Conservation (phyloP, 2,113 vertebrate genomes). For the Sebastes fasciatus region DNA sequence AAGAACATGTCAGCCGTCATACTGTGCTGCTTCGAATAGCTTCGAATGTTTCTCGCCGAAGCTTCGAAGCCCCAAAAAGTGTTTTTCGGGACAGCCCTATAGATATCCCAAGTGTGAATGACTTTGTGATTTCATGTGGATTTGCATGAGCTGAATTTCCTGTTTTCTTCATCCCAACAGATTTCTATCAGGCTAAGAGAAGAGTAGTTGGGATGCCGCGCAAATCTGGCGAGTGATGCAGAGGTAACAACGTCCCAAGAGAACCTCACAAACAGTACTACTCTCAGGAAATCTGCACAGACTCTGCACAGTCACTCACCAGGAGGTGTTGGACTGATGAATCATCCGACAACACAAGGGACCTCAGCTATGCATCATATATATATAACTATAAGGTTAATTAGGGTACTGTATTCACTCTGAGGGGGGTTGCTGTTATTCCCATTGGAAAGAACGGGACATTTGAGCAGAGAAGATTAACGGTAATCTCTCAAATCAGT, state of each 20-base stretch:
- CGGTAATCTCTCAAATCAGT: constrained; percentile 64
- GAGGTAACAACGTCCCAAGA: constrained; percentile 30
- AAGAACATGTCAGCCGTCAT: too few species aligned
- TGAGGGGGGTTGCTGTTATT: constrained; percentile 44
- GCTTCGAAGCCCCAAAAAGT: too few species aligned
- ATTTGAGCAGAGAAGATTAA: constrained; percentile 70
- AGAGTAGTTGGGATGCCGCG: constrained; percentile 77
- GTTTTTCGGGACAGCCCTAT: too few species aligned
- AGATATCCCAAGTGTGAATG: not conserved
- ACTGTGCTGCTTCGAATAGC: too few species aligned
- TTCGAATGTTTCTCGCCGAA: too few species aligned
- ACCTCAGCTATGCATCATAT: constrained; percentile 42
- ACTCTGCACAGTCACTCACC: constrained; percentile 32
- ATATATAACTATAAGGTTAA: constrained; percentile 32
- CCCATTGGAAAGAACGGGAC: constrained; percentile 50
- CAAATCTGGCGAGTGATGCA: constrained; percentile 86
- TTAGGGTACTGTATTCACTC: constrained; percentile 65
- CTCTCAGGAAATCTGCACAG: constrained; percentile 70
- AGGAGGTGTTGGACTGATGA: constrained; percentile 17
- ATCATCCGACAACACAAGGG: constrained; percentile 32
- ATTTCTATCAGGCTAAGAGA: constrained; percentile 91
- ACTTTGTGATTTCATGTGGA: not conserved
- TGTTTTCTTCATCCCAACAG: constrained; percentile 74
- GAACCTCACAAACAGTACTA: constrained; percentile 20
- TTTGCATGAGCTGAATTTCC: constrained; percentile 26